A percentile compares a stretch with the other conserved stretches of the same genome.
Evolutionary conservation across 1,140 invertebrate species (phyloP).

Genomic region (Calephelis nemesis): DNA sequence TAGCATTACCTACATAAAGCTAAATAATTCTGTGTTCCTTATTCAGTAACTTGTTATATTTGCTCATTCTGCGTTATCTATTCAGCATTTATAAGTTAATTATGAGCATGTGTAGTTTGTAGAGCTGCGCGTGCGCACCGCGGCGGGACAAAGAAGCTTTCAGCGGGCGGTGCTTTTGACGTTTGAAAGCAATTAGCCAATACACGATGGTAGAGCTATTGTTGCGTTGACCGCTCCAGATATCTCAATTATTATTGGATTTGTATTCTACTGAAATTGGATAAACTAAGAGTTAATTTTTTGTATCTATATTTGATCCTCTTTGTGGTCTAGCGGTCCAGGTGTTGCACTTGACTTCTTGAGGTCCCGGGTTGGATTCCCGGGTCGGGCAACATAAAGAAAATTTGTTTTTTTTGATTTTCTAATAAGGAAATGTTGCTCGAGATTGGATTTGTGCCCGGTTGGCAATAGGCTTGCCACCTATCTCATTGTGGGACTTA

Average conservation of each 20-base stretch:
- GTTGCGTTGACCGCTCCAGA: neutral
- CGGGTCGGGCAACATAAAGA: no score
- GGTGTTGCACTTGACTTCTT: no score
- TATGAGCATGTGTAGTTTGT: slow-evolving; percentile 44
- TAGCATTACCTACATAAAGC: neutral
- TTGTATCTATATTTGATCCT: no score
- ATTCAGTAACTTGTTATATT: neutral
- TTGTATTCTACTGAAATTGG: no score
- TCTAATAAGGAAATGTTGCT: no score
- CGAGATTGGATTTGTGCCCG: no score
- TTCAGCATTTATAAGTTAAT: slow-evolving; percentile 60
- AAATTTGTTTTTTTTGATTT: no score
- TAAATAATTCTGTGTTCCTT: neutral
- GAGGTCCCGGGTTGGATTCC: no score
- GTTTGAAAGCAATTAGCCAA: slow-evolving; percentile 41
- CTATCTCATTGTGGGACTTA: no score
- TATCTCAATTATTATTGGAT: slow-evolving; percentile 4
- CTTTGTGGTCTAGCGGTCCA: no score
- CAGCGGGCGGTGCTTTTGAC: slow-evolving; percentile 57
- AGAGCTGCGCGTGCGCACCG: slow-evolving; percentile 41
- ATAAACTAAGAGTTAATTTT: no score
- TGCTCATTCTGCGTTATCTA: slow-evolving; percentile 44
- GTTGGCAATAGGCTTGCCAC: no score
- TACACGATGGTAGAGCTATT: slow-evolving; percentile 22
- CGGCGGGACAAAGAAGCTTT: slow-evolving; percentile 54